Conservation (phyloP, 2,113 vertebrate species). For the Protomyctophum bolini region DNA sequence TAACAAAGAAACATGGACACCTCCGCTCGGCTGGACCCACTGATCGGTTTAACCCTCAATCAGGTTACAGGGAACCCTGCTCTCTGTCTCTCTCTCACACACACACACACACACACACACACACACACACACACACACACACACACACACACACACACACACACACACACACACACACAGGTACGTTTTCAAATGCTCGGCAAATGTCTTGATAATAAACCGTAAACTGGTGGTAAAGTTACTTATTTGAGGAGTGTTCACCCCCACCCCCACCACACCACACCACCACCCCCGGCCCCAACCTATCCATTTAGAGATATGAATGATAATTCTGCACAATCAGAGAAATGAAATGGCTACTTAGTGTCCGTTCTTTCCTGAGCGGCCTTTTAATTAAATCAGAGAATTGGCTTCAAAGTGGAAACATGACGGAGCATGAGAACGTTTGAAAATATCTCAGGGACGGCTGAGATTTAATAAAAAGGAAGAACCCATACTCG, state of each 20-base stretch:
- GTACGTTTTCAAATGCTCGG: constrained; percentile 15
- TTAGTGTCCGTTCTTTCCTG: constrained; percentile 66
- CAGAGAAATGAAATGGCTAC: constrained; percentile 63
- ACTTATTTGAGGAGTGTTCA: neutral
- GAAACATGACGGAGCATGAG: constrained; percentile 72
- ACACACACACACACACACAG: constrained; percentile 13
- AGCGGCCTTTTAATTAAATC: constrained; percentile 76
- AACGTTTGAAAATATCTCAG: constrained; percentile 74
- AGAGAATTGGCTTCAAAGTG: constrained; percentile 65
- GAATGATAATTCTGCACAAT: constrained; percentile 38
- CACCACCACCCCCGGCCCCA: too few species aligned
- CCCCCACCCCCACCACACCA: too few species aligned
- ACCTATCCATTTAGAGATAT: constrained; percentile 37
- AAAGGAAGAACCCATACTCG: constrained; percentile 65
- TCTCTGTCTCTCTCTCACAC: neutral
- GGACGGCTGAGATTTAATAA: constrained; percentile 77
- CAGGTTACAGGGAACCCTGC: constrained; percentile 42
- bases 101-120: too few species aligned
- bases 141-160: too few species aligned
- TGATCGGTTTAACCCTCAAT: constrained; percentile 52
- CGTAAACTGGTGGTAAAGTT: neutral
- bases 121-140: too few species aligned
- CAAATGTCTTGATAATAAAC: constrained; percentile 11
- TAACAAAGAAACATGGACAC: constrained; percentile 75
- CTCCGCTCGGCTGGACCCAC: constrained; percentile 15